phyloP scores from a whole-genome alignment of 2,797 vertebrate species.

The Acanthornis magna region DNA sequence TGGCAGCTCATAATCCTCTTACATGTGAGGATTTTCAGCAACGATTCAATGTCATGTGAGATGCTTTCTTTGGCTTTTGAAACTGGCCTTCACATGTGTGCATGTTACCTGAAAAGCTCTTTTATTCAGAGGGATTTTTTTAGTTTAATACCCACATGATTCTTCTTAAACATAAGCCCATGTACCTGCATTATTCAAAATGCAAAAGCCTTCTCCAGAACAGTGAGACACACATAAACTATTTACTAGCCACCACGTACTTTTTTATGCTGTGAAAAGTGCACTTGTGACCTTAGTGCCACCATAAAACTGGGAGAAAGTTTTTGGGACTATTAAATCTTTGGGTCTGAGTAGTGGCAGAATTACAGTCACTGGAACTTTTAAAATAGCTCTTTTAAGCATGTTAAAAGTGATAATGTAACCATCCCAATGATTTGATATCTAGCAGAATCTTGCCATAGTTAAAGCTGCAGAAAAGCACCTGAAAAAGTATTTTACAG shows the following conservation, averaged over 20 bases:
- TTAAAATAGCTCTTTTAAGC: background rate
- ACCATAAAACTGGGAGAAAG: background rate
- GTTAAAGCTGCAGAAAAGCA: background rate
- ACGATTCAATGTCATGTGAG: background rate
- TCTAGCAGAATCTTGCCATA: background rate
- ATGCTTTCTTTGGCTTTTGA: slow-evolving; percentile 18
- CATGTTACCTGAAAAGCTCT: background rate
- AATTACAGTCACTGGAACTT: background rate
- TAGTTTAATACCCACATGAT: background rate
- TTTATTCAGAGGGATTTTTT: background rate
- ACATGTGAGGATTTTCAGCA: slow-evolving; percentile 31
- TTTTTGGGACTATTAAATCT: background rate
- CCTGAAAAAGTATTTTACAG: background rate
- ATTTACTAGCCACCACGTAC: background rate
- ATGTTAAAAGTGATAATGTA: background rate
- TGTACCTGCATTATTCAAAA: background rate
- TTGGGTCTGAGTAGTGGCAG: background rate
- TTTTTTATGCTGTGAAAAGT: background rate
- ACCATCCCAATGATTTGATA: background rate
- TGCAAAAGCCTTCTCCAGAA: background rate
- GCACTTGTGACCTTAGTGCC: background rate
- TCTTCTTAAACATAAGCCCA: background rate
- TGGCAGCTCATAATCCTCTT: slow-evolving; percentile 31
- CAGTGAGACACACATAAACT: background rate
- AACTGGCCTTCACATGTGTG: background rate